Evolutionary conservation across 92 coral and sea anemone genomes (phyloP), one percentile per base, ranked within the genome.

Genomic region (Epizoanthus ramosus): DNA sequence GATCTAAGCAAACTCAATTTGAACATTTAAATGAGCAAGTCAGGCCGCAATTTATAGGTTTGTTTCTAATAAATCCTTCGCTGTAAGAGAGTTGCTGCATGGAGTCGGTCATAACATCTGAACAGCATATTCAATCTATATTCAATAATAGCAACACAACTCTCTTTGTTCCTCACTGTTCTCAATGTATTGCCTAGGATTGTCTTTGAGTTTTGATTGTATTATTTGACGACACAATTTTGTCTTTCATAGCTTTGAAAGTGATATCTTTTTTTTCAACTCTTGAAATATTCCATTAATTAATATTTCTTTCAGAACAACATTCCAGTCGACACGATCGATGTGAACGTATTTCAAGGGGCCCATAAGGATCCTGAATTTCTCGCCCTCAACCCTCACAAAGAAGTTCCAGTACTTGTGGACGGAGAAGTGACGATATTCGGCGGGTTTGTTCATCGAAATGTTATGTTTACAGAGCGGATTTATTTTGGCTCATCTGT

Each of bases 351-450:
- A 4, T 91, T 95, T 31, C 85, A 90, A 79, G 95, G 91, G 8
- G 93, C 84, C 63, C 92, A 95, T 79, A 85, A 71, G 3, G 79
- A 90, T 7, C 80, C 93, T 10, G 79, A 74, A 43, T 91, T 93
- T 69, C 87, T 94, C n/a, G 80, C 88, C 66, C 83, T 90, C 73
- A 92, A 90, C 72, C 96, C 96, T 2, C 97, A 93, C 77, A 84
- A 90, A 80, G 98, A 95, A 45, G 91, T 95, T 10, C 98, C 98
- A 39, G 89, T 93, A 31, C 53, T 95, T 73, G 93, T 89, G 37
- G 98, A 95, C 65, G 94, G 83, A 6, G 86, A 80, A 17, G 83
- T 87, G 57, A 83, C 88, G 3, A 50, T 95, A 52, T 93, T 87
- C 74, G 98, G 96, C 88, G 97, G 94, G 98, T 95, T 68, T 54